phyloP scores from a whole-genome alignment of 2,797 vertebrate genomes.

The Anguilla marmorata region DNA sequence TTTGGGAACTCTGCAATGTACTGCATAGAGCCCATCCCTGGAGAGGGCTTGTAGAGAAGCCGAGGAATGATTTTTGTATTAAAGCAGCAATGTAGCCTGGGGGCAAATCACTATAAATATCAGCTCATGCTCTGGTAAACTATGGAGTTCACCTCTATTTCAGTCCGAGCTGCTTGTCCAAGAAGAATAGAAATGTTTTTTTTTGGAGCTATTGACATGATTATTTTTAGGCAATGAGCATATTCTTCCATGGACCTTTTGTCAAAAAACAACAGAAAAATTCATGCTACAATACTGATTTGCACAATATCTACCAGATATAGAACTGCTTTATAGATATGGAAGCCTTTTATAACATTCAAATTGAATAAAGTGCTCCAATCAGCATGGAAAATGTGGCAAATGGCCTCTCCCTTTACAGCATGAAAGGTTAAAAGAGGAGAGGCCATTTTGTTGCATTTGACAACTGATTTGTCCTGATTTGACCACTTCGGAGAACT shows the following conservation, averaged over 20 bases:
- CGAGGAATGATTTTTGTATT: constrained; percentile 35
- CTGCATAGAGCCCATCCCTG: constrained; percentile 9
- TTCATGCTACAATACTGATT: neutral
- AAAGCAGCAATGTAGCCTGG: constrained; percentile 34
- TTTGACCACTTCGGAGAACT: neutral
- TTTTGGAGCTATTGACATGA: neutral
- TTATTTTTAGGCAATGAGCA: neutral
- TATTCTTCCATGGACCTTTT: neutral
- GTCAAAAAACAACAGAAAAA: neutral
- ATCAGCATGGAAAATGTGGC: too few relatives aligned
- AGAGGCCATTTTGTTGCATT: too few relatives aligned
- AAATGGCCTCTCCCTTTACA: too few relatives aligned
- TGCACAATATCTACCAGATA: neutral
- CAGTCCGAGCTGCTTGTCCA: constrained; percentile 17
- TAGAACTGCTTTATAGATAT: neutral
- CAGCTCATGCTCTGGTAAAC: constrained; percentile 23
- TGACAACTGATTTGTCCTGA: too few relatives aligned
- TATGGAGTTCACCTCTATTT: constrained; percentile 24
- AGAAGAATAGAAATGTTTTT: neutral
- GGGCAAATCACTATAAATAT: constrained; percentile 39
- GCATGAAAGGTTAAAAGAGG: too few relatives aligned
- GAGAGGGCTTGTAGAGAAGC: constrained; percentile 2
- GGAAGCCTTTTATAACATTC: neutral
- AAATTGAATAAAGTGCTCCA: too few relatives aligned
- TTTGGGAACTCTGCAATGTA: neutral